Evolutionary conservation across 2,888 invertebrate species (phyloP), one percentile per base, ranked within the genome.

Genomic region (Laothoe populi): DNA sequence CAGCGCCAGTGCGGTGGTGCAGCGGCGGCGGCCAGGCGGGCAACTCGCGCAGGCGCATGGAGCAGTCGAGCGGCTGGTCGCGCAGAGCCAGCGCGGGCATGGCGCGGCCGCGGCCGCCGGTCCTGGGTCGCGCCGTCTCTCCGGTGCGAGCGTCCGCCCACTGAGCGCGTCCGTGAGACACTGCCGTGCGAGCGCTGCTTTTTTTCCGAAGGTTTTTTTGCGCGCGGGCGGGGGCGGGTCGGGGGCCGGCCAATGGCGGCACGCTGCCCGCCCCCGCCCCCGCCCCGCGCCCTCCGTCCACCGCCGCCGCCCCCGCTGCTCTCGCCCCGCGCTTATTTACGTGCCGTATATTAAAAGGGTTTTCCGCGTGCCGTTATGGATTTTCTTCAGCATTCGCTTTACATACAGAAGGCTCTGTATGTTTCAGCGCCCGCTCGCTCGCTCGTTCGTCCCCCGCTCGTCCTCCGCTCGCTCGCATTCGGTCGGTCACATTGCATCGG

Each of bases 11-110:
- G 53, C 31, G 31, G 19, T 38, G 38, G 11, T 35, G 53, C 44
- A 44, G 44, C 71, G 78, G 95, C 82, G 86, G 85, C 73, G 88
- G 87, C 87, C 87, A 86, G 78, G 86, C 84, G 74, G 87, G 87
- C 77, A 87, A 81, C 76, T 87, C 88, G 79, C 90, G 92, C 86
- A 90, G 88, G 84, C 90, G 88, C 93, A 95, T 95, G 84, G 96
- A 96, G 90, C 96, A 96, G 93, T 96, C 96, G 77, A 96, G 93
- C 73, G 96, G 96, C 88, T 95, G 95, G 83, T 89, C 85, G 93
- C 92, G 86, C 81, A 93, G 93, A 74, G 94, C 94, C 84, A 95
- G 93, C 94, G 94, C 95, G 87, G 95, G 95, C 94, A 95, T 94
- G 79, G 93, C 93, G 86, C 92, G 90, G 86, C 87, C 87, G 87